Conservation (phyloP, 2,888 invertebrate genomes). For the Parnassius apollo region DNA sequence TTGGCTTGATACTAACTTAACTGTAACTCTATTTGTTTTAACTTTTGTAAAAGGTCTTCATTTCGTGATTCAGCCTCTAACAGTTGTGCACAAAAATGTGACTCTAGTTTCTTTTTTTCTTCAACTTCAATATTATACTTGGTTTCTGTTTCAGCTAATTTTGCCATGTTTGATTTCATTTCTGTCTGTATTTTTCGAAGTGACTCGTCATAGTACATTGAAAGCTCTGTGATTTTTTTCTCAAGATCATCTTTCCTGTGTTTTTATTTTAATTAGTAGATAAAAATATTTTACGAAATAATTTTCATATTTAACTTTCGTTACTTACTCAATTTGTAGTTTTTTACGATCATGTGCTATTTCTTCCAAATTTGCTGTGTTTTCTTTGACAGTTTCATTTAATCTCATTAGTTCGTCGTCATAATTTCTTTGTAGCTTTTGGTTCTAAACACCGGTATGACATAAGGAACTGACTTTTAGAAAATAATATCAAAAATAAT, state of each 20-base stretch:
- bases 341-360: constrained; percentile 61
- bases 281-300: not conserved
- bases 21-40: constrained; percentile 40
- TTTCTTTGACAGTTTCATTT: constrained; percentile 59
- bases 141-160: constrained; percentile 56
- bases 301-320: not conserved
- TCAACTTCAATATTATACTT: constrained; percentile 51
- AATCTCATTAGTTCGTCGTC: constrained; percentile 58
- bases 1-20: constrained; percentile 9
- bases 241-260: constrained; percentile 66
- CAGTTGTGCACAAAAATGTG: constrained; percentile 44
- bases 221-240: constrained; percentile 52
- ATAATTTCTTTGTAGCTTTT: constrained; percentile 55
- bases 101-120: constrained; percentile 47
- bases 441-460: constrained; percentile 46
- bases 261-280: constrained; percentile 1
- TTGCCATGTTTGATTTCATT: constrained; percentile 46
- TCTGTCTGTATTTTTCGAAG: constrained; percentile 51
- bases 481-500: too few species aligned
- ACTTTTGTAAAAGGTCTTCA: constrained; percentile 41
- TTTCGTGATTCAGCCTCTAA: constrained; percentile 48
- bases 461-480: too few species aligned
- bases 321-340: constrained; percentile 61
- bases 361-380: constrained; percentile 59
- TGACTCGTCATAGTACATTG: constrained; percentile 56